Evolutionary conservation across 2,797 vertebrate genomes (phyloP).

Genomic region (Micropoecilia bifurca): DNA sequence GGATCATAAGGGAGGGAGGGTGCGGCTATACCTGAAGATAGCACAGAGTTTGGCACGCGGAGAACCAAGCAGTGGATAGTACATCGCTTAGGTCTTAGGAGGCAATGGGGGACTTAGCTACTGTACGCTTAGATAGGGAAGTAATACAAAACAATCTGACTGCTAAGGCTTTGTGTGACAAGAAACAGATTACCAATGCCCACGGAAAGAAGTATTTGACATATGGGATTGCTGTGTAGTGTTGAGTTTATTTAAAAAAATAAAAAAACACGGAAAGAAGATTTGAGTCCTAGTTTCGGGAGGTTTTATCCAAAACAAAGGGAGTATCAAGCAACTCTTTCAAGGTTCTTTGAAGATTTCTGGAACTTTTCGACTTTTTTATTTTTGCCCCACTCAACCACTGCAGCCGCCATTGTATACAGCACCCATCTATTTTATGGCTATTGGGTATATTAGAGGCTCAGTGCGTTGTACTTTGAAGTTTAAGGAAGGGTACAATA

Average conservation of each 20-base stretch:
- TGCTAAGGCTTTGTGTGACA: constrained; percentile 71
- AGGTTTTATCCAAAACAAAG: constrained; percentile 69
- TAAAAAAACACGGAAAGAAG: constrained; percentile 58
- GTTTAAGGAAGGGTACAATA: constrained; percentile 66
- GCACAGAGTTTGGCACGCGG: constrained; percentile 67
- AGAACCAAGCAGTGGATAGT: constrained; percentile 72
- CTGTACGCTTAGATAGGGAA: constrained; percentile 75
- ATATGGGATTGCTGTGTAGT: constrained; percentile 67
- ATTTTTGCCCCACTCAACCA: background rate
- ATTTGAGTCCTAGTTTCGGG: constrained; percentile 55
- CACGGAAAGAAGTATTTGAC: constrained; percentile 67
- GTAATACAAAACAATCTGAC: constrained; percentile 72
- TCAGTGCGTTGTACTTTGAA: constrained; percentile 69
- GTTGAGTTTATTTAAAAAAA: constrained; percentile 62
- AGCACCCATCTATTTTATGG: constrained; percentile 66
- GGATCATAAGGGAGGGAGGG: constrained; percentile 74
- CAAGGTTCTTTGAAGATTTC: constrained; percentile 72
- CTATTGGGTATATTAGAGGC: constrained; percentile 66
- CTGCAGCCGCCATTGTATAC: constrained; percentile 36
- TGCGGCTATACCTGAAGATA: constrained; percentile 84
- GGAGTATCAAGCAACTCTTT: constrained; percentile 52
- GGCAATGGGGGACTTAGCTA: constrained; percentile 76
- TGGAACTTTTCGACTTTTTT: constrained; percentile 69
- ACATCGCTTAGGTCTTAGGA: constrained; percentile 73
- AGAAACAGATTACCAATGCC: constrained; percentile 76